phyloP scores from a whole-genome alignment of 2,888 invertebrate species.

The Taphrorychus bicolor region DNA sequence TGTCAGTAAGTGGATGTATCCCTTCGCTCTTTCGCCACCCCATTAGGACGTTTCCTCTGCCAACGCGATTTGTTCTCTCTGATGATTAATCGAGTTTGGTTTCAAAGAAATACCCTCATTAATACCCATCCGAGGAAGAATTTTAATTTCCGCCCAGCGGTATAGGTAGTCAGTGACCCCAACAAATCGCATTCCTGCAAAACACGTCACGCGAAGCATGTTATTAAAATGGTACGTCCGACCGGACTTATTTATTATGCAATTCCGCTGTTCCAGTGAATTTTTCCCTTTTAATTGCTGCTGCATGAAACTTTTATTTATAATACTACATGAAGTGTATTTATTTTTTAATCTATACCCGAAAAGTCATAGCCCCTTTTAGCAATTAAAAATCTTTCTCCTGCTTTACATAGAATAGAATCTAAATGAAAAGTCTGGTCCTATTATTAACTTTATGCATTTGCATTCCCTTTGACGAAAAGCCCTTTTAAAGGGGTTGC shows the following conservation, averaged over 20 bases:
- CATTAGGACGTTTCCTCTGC: background rate
- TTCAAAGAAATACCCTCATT: background rate
- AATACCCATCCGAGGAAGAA: constrained; percentile 1
- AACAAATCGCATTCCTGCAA: constrained; percentile 18
- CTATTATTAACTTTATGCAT: too few relatives aligned
- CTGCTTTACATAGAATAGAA: too few relatives aligned
- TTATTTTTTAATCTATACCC: too few relatives aligned
- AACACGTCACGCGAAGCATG: constrained; percentile 21
- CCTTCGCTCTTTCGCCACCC: background rate
- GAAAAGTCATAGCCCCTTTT: too few relatives aligned
- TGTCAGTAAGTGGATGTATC: too few relatives aligned
- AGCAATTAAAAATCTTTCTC: too few relatives aligned
- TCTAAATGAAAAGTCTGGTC: too few relatives aligned
- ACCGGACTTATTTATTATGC: constrained; percentile 23
- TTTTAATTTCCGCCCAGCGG: constrained; percentile 21
- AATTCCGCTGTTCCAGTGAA: background rate
- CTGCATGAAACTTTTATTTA: too few relatives aligned
- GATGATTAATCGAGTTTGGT: background rate
- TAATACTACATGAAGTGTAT: too few relatives aligned
- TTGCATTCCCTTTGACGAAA: too few relatives aligned
- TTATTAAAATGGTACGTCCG: constrained; percentile 26
- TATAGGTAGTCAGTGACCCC: constrained; percentile 32
- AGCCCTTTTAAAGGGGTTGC: too few relatives aligned
- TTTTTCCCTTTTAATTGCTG: background rate
- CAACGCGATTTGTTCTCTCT: background rate